Percentiles rank a stretch among this genome's conserved stretches.
Evolutionary conservation across 2,113 vertebrate species (phyloP).

Genomic region (Serilophus lunatus): DNA sequence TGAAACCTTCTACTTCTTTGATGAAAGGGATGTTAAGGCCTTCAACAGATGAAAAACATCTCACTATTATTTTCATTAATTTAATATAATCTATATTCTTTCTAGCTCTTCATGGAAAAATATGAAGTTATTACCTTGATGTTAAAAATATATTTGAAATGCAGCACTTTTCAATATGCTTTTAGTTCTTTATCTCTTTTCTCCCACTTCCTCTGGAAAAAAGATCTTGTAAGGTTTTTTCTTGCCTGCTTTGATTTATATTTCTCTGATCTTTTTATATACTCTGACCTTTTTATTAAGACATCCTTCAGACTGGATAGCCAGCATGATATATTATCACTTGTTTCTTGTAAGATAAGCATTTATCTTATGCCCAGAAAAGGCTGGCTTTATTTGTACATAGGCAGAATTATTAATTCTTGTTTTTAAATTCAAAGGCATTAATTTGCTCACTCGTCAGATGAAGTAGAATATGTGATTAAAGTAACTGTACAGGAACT

Average conservation of each 20-base stretch:
- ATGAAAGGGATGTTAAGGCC: neutral
- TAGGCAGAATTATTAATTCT: neutral
- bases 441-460: neutral
- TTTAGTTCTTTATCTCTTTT: neutral
- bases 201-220: neutral
- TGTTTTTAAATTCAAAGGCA: neutral
- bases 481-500: neutral
- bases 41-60: neutral
- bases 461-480: neutral
- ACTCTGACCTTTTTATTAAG: slow-evolving; percentile 1
- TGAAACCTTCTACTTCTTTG: neutral
- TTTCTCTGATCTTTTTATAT: neutral
- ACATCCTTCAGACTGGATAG: neutral
- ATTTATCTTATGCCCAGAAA: neutral
- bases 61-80: neutral
- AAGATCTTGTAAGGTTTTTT: neutral
- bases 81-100: neutral
- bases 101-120: neutral
- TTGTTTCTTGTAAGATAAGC: neutral
- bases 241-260: slow-evolving; percentile 5
- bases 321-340: neutral
- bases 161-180: neutral
- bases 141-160: neutral
- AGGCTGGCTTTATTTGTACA: neutral
- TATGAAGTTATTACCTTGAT: neutral